Conservation (phyloP, 2,797 vertebrate species). For the Toxotes lorentzi region DNA sequence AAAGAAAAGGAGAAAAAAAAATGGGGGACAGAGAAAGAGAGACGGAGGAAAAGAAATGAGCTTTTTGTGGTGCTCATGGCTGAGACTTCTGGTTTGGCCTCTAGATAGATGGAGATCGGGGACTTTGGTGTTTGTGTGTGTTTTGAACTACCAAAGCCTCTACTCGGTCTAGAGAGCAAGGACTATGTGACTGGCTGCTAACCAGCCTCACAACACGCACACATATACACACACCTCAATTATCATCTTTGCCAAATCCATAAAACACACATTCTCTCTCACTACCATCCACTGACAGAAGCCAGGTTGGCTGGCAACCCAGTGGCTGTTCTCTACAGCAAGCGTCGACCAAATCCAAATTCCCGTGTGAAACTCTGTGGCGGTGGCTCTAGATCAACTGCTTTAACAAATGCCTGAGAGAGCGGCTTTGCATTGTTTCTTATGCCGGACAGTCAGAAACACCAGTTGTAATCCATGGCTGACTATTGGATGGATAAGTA, state of each 20-base stretch:
- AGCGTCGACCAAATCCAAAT: constrained; percentile 55
- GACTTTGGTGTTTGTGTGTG: constrained; percentile 53
- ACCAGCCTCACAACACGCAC: constrained; percentile 50
- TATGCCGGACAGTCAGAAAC: constrained; percentile 23
- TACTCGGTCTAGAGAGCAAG: constrained; percentile 62
- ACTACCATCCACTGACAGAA: constrained; percentile 40
- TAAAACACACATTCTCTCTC: constrained; percentile 73
- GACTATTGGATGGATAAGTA: constrained; percentile 30
- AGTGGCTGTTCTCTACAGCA: constrained; percentile 55
- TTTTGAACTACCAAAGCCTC: constrained; percentile 47
- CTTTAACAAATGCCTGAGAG: constrained; percentile 40
- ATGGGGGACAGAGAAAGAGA: neutral
- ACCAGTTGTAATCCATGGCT: neutral
- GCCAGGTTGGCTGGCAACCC: constrained; percentile 65
- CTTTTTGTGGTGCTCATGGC: constrained; percentile 45
- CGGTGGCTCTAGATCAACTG: constrained; percentile 36
- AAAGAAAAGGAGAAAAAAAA: constrained; percentile 8
- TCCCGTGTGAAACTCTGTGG: constrained; percentile 62
- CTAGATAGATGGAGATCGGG: constrained; percentile 48
- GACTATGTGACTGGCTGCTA: constrained; percentile 56
- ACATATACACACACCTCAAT: constrained; percentile 66
- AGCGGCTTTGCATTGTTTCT: constrained; percentile 34
- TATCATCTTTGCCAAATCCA: constrained; percentile 75
- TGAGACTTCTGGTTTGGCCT: constrained; percentile 59
- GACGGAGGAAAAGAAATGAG: constrained; percentile 12